These are phyloP conservation scores for Motacilla alba DNA, from an alignment of 2,113 vertebrate species.

Conservation along the genomic window DNA sequence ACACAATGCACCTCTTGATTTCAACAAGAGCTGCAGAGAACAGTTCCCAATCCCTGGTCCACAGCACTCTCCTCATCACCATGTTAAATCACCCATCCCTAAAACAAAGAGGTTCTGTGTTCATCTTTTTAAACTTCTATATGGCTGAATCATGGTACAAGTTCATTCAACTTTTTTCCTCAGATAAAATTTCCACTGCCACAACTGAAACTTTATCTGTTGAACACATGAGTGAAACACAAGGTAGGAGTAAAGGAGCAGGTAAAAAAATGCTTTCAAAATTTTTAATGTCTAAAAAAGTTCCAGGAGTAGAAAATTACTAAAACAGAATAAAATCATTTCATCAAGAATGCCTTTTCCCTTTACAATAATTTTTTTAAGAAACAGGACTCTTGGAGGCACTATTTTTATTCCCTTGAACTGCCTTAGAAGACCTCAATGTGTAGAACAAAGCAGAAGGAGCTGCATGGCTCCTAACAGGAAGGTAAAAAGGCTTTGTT, in stretches of 20 bases:
- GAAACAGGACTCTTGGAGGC: neutral
- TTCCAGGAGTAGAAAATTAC: neutral
- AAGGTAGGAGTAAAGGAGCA: neutral
- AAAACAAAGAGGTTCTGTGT: neutral
- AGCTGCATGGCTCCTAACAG: slow-evolving; percentile 22
- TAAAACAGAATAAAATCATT: neutral
- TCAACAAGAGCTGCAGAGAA: neutral
- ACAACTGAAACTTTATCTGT: neutral
- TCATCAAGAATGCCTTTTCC: neutral
- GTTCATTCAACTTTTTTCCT: neutral
- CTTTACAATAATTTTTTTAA: neutral
- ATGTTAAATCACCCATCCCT: neutral
- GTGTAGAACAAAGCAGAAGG: neutral
- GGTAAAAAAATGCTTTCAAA: neutral
- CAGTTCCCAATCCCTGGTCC: neutral
- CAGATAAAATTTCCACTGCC: neutral
- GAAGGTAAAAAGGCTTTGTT: neutral
- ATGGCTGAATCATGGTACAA: neutral
- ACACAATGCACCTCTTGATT: neutral
- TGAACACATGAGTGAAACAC: neutral
- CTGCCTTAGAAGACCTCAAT: neutral
- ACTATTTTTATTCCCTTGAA: neutral
- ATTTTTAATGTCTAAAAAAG: neutral
- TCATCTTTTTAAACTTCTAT: neutral
- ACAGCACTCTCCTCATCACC: neutral